Evolutionary conservation across 1,140 invertebrate genomes (phyloP), one percentile per base, ranked within the genome.

Genomic region (Orchestia grillus): DNA sequence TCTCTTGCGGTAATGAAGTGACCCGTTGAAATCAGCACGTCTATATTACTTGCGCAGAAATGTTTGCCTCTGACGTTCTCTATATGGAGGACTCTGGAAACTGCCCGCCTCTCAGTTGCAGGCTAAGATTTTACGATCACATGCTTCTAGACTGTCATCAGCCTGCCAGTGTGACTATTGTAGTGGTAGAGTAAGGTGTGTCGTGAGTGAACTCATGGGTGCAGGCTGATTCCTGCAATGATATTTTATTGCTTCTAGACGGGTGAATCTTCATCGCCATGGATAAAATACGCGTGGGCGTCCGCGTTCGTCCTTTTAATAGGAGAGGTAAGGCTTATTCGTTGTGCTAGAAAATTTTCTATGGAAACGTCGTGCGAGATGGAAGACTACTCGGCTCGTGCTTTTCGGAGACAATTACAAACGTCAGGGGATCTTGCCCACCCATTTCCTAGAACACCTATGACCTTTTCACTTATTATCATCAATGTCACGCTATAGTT

Each of bases 251-350:
- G 88, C 88, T 47, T 40, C 16, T 44, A 47, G 40, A 94, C 44
- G 40, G 44, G 92, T 94, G 92, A 94, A 23, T 45, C 44, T 45
- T 47, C 92, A 44, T 47, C 92, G 44, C 44, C 92, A 94, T 94
- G 92, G 92, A 94, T 94, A 94, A 94, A 94, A 94, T 94, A 16
- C 92, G 92, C 44, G 92, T 94, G 43, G 92, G 92, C 8, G 92
- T 94, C 4, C 92, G 92, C 92, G 92, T 94, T 36, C 43, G 92
- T 45, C 92, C 92, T 94, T 94, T 94, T 45, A 94, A 94, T 45
- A 42, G 92, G 36, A 94, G 92, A 94, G 92, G 92, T 94, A 40
- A 94, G 92, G 15, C 23, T 36, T 45, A 40, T 94, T 43, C 41
- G 41, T 42, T 91, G 41, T 16, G 4, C 16, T 47, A 19, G 11